These are phyloP conservation scores for Sprattus sprattus DNA, from an alignment of 2,113 vertebrate species.

Conservation along the genomic window DNA sequence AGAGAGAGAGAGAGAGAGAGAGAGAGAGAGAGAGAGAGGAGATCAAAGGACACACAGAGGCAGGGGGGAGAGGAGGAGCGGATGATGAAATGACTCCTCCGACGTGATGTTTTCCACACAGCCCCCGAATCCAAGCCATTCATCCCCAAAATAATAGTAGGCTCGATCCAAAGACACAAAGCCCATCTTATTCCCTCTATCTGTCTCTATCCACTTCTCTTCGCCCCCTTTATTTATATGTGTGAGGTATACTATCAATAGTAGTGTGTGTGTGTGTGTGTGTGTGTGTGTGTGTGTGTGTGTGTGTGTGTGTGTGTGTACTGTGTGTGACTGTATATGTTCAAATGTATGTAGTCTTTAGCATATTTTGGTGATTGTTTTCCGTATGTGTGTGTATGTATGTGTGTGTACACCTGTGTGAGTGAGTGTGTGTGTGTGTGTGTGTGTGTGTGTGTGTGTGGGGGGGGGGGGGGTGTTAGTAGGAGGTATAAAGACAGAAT, in stretches of 20 bases:
- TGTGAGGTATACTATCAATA: neutral
- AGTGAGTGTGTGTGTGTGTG: neutral
- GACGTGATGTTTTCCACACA: conserved; percentile 64
- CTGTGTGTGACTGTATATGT: neutral
- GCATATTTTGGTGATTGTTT: neutral
- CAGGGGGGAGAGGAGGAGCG: conserved; percentile 39
- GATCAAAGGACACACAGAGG: conserved; percentile 30
- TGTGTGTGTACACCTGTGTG: conserved; percentile 17
- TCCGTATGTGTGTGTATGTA: conserved; percentile 14
- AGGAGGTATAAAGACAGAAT: neutral
- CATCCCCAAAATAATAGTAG: neutral
- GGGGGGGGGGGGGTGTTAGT: too few relatives aligned
- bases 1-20: conserved; percentile 47
- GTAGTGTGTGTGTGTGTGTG: neutral
- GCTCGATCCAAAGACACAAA: neutral
- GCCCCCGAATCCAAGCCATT: neutral
- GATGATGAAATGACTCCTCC: conserved; percentile 65
- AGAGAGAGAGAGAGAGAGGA: conserved; percentile 15
- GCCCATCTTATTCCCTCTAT: neutral
- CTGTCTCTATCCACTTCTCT: neutral
- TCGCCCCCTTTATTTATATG: neutral
- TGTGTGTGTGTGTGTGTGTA: conserved; percentile 23
- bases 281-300: neutral
- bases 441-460: neutral
- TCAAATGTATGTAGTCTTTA: neutral